A percentile compares a stretch with the other conserved stretches of the same genome.
Conservation (phyloP, 2,888 invertebrate genomes). For the Adela reaumurella region DNA sequence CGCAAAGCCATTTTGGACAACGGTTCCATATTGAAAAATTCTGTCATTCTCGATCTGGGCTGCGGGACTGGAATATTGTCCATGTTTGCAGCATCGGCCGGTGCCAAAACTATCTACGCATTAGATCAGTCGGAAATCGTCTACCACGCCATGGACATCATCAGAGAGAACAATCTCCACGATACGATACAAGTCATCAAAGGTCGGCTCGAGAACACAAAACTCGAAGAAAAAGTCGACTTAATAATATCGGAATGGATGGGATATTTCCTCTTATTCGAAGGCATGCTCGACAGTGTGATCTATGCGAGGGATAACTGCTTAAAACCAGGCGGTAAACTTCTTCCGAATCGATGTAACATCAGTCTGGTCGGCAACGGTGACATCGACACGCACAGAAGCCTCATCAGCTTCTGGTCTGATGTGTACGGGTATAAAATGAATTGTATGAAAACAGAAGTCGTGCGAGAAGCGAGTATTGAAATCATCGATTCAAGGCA, state of each 20-base stretch:
- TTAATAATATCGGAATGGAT: conserved; percentile 98
- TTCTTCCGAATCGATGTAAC: conserved; percentile 82
- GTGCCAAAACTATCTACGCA: conserved; percentile 85
- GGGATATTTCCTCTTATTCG: conserved; percentile 95
- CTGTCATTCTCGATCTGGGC: conserved; percentile 90
- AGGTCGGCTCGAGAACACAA: conserved; percentile 82
- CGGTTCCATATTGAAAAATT: conserved; percentile 62
- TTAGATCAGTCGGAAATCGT: conserved; percentile 96
- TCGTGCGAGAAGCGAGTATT: conserved; percentile 67
- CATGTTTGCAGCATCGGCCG: conserved; percentile 96
- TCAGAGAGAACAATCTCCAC: conserved; percentile 76
- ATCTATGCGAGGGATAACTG: conserved; percentile 83
- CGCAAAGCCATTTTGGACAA: conserved; percentile 79
- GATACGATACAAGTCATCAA: conserved; percentile 74
- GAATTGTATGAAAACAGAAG: conserved; percentile 84
- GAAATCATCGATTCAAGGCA: conserved; percentile 50
- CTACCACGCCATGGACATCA: conserved; percentile 92
- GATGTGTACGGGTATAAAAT: conserved; percentile 93
- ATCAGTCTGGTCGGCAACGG: conserved; percentile 78
- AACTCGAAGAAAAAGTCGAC: conserved; percentile 78
- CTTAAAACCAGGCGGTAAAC: conserved; percentile 68
- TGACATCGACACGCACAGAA: conserved; percentile 68
- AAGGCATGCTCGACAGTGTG: conserved; percentile 95
- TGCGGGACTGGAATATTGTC: conserved; percentile 97
- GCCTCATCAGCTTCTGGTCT: conserved; percentile 82